Base-by-base conservation (phyloP, 2,113 vertebrate species). In the Uropsilus gracilis region DNA sequence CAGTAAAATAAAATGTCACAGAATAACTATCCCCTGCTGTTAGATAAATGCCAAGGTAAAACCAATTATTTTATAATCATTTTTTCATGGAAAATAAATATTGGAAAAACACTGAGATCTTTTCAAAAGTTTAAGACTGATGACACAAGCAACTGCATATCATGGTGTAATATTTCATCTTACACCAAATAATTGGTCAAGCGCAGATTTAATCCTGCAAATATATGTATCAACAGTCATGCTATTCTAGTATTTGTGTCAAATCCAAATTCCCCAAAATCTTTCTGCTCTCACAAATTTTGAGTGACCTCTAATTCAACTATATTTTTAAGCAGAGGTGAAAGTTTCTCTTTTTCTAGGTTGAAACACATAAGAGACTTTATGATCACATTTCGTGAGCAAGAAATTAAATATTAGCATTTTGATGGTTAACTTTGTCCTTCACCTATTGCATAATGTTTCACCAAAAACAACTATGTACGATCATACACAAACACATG, bases 51-150 rank as follows among this genome's bases (percentile, higher is more conserved):
- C 64, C 48, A 84, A 32, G 28, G 6, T 44, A 88, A 97, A 96
- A n/a, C 17, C 2, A 91, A n/a, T 95, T 66, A 85, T 97, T 97
- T 97, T 86, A 92, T 59, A 95, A 86, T 96, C 85, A 90, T 37
- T 94, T 6, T 71, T 97, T 97, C 89, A 93, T 84, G 53, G 37
- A 93, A 94, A 95, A 94, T 82, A 97, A 97, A 95, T 95, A 39
- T 39, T 86, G 42, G 44, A 92, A 55, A 71, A 88, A 86, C 92
- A n/a, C 26, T 22, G 26, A 86, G n/a, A n/a, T 92, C 8, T 86
- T 97, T 97, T 95, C 30, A 59, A 89, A 96, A 84, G 24, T 7
- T 91, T 66, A 93, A 93, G 39, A 44, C 7, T 78, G 77, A 81
- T 96, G 61, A 30, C 83, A 2, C 59, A 87, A 87, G 64, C 80